Base-by-base conservation (phyloP, 2,797 vertebrate genomes). In the Oryzias dopingdopingensis region DNA sequence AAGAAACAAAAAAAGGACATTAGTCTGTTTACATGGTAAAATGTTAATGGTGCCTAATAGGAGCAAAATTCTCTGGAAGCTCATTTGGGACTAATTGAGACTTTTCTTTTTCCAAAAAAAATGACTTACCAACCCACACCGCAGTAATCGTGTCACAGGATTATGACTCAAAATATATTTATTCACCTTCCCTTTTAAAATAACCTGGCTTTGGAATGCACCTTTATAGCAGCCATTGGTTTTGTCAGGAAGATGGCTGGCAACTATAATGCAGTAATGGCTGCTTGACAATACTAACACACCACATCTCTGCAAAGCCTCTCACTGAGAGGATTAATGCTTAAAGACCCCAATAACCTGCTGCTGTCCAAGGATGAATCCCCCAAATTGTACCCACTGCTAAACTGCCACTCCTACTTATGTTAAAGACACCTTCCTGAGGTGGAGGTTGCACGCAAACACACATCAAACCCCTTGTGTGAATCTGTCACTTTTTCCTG, bases 391-490 rank as follows among this genome's bases (percentile, higher is more conserved):
- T 20, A 46, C 17, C 14, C n/a, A 20, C 14, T 46, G 44, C 13
- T 17, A 20, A 46, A 46, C 44, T 46, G 44, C 44, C 44, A 46
- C 44, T 46, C 44, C 44, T 46, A 46, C 44, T 46, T 46, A 46
- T 26, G 41, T 46, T 26, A 46, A 26, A 18, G 16, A 47, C 47
- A 47, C 15, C 3, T 52, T 43, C 50, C 14, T 41, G 54, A 32
- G 64, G 26, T 20, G 16, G 6, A 51, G 26, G 58, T 40, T 49
- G 20, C 60, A 55, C 50, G 14, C 6, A 58, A 42, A 59, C 62
- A 57, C 32, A 53, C 10, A 20, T 14, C 1, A 56, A 55, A 60
- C 13, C 49, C 23, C 17, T 4, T 22, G 26, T 8, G 44, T 18
- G 20, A 37, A 20, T 20, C 26, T n/a, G 24, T 44, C 37, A 45